Evolutionary conservation across 2,888 invertebrate species (phyloP).

Genomic region (Lysandra bellargus): DNA sequence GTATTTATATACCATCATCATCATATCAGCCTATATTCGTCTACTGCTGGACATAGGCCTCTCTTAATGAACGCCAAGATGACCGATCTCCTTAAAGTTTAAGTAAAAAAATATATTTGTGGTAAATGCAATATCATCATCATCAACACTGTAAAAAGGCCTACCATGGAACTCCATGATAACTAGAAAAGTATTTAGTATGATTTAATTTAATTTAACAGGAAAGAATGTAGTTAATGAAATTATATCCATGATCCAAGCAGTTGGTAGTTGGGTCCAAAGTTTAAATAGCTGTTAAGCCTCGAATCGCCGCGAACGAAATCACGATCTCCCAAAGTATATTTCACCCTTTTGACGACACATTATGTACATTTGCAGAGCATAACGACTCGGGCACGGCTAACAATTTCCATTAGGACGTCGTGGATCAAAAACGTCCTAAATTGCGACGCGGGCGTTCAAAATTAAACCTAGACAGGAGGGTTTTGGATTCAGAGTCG

Average conservation of each 20-base stretch:
- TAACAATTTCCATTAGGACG: slow-evolving; percentile 77
- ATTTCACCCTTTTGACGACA: slow-evolving; percentile 80
- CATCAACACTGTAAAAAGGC: too few species aligned
- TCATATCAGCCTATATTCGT: too few species aligned
- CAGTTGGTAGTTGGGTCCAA: slow-evolving; percentile 47
- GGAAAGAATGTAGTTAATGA: background rate
- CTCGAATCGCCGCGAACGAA: slow-evolving; percentile 62
- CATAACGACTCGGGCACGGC: slow-evolving; percentile 77
- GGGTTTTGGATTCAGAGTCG: slow-evolving; percentile 45
- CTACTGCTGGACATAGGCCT: too few species aligned
- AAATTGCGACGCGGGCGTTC: slow-evolving; percentile 51
- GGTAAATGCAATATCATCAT: too few species aligned
- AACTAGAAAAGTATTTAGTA: background rate
- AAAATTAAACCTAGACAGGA: slow-evolving; percentile 54
- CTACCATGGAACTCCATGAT: too few species aligned
- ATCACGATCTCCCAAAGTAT: slow-evolving; percentile 77
- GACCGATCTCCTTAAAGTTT: too few species aligned
- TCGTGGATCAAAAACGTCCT: slow-evolving; percentile 58
- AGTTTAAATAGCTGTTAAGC: slow-evolving; percentile 70
- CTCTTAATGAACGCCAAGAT: too few species aligned
- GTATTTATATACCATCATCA: too few species aligned
- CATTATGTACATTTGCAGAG: slow-evolving; percentile 79
- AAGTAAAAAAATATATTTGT: too few species aligned
- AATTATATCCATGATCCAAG: slow-evolving; percentile 6
- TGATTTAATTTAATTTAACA: background rate